Percentiles rank a stretch among this genome's conserved stretches.
Evolutionary conservation across 1,140 invertebrate genomes (phyloP).

Genomic region (Mycetomoellerius zeteki): DNA sequence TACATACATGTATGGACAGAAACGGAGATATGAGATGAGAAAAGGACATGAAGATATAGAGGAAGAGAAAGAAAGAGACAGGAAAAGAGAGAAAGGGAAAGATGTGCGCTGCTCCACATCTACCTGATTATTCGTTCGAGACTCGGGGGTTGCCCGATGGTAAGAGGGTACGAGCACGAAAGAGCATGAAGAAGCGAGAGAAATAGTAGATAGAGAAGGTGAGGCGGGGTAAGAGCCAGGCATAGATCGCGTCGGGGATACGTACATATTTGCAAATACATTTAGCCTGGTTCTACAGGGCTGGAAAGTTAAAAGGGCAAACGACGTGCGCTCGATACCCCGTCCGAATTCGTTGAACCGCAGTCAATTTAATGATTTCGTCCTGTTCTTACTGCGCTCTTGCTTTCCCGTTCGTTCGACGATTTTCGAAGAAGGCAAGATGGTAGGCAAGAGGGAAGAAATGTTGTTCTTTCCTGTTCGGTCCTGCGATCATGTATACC

Average conservation of each 20-base stretch:
- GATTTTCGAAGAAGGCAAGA: background rate
- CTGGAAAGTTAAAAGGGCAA: conserved; percentile 84
- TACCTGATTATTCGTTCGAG: conserved; percentile 83
- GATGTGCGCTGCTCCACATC: conserved; percentile 68
- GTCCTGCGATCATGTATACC: background rate
- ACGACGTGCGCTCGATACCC: conserved; percentile 78
- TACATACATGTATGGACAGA: conserved; percentile 78
- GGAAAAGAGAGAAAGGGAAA: conserved; percentile 20
- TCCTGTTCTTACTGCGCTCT: conserved; percentile 54
- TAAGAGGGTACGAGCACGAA: conserved; percentile 49
- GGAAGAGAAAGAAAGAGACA: background rate
- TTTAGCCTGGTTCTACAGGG: conserved; percentile 79
- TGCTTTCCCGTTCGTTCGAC: conserved; percentile 32
- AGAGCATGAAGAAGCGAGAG: conserved; percentile 10
- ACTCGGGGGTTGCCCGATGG: conserved; percentile 52
- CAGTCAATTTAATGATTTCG: conserved; percentile 84
- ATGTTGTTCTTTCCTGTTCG: conserved; percentile 1
- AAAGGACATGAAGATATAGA: conserved; percentile 61
- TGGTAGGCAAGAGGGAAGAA: conserved; percentile 10
- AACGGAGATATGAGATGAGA: conserved; percentile 57
- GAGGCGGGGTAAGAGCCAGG: conserved; percentile 63
- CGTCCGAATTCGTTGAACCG: conserved; percentile 79
- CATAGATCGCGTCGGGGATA: conserved; percentile 77
- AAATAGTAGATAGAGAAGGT: conserved; percentile 35
- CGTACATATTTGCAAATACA: conserved; percentile 86